These are phyloP conservation scores for Aelia acuminata DNA, from an alignment of 2,888 invertebrate species.

Conservation along the genomic window DNA sequence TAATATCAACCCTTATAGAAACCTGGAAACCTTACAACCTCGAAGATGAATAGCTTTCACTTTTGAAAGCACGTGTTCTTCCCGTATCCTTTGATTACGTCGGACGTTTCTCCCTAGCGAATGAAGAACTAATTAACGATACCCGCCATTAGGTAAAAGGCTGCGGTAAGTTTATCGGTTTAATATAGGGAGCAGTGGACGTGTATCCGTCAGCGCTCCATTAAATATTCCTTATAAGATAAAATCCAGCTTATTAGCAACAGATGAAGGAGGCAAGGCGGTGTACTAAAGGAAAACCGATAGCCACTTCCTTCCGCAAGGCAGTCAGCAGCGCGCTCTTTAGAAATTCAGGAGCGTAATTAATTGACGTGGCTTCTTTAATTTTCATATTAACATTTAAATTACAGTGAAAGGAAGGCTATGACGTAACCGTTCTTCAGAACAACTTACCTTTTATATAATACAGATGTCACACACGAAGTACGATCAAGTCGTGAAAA, in stretches of 20 bases:
- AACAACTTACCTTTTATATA: no score
- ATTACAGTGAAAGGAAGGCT: not conserved
- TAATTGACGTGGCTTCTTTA: not conserved
- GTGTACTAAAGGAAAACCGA: not conserved
- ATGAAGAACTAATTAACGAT: not conserved
- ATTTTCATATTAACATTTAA: not conserved
- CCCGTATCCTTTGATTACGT: not conserved
- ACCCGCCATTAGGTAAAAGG: not conserved
- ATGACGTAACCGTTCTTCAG: no score
- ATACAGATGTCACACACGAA: no score
- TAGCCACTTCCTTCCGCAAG: not conserved
- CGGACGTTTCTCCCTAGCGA: not conserved
- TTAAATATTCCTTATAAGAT: not conserved
- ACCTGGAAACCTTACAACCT: not conserved
- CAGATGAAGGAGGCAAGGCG: not conserved
- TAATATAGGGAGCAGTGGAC: not conserved
- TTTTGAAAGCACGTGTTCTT: not conserved
- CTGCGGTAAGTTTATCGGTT: not conserved
- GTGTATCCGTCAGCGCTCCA: not conserved
- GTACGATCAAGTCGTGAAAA: no score
- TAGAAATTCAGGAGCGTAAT: not conserved
- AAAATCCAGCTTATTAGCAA: slow-evolving; percentile 20
- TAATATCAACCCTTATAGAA: no score
- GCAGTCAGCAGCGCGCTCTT: not conserved
- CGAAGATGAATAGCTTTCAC: not conserved